These are phyloP conservation scores for Eristalis pertinax DNA, from an alignment of 2,888 invertebrate species.

Conservation along the genomic window DNA sequence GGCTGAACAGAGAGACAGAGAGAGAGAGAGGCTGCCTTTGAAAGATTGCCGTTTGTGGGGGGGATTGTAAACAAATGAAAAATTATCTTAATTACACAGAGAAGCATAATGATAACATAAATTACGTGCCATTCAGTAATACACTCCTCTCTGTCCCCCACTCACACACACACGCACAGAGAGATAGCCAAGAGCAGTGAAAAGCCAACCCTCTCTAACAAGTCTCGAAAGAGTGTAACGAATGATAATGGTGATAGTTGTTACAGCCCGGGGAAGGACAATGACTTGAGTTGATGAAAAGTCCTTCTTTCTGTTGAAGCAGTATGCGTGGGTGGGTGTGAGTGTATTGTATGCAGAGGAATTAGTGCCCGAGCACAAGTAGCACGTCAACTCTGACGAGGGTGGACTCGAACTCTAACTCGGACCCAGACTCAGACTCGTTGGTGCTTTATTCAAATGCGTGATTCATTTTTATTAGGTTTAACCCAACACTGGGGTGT, in stretches of 20 bases:
- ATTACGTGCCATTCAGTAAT: constrained; percentile 62
- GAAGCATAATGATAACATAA: constrained; percentile 65
- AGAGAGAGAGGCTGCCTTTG: not conserved
- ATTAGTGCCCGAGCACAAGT: not conserved
- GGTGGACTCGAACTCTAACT: not conserved
- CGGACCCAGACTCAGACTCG: too few relatives aligned
- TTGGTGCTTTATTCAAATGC: constrained; percentile 23
- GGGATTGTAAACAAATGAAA: constrained; percentile 60
- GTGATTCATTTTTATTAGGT: constrained; percentile 10
- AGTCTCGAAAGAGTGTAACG: constrained; percentile 48
- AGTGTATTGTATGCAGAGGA: not conserved
- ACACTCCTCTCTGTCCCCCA: not conserved
- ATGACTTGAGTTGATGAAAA: constrained; percentile 35
- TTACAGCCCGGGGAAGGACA: constrained; percentile 19
- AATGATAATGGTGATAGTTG: constrained; percentile 49
- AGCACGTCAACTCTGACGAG: not conserved
- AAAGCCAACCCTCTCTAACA: not conserved
- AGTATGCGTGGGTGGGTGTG: not conserved
- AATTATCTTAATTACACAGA: constrained; percentile 68
- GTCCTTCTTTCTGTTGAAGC: constrained; percentile 4
- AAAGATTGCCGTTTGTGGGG: not conserved
- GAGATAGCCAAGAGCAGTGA: not conserved
- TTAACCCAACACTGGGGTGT: not conserved
- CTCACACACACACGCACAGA: constrained; percentile 5
- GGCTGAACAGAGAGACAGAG: not conserved